These are phyloP conservation scores for Erpobdella octoculata DNA, from an alignment of 2,888 invertebrate genomes.

Conservation along the genomic window DNA sequence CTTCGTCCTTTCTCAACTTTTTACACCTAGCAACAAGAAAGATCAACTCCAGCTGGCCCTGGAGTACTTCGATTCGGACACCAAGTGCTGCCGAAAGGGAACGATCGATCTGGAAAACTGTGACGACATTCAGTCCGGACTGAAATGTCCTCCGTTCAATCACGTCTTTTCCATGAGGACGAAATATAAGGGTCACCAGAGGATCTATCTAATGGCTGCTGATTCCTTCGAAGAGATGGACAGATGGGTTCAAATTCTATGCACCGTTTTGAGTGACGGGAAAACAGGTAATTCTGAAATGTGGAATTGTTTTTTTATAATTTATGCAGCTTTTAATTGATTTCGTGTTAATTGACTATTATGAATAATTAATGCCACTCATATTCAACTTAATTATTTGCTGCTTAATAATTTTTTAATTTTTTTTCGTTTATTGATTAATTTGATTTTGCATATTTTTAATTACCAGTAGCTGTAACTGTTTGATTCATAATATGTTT, in stretches of 20 bases:
- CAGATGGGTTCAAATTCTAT: conserved; percentile 88
- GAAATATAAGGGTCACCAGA: conserved; percentile 56
- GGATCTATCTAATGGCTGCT: conserved; percentile 84
- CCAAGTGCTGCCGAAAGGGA: conserved; percentile 45
- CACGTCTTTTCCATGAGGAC: conserved; percentile 47
- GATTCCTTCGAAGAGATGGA: conserved; percentile 85
- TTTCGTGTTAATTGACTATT: too few species aligned
- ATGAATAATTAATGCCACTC: too few species aligned
- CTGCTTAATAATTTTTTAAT: too few species aligned
- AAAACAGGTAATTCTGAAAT: not conserved
- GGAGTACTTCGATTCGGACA: conserved; percentile 77
- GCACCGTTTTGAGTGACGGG: conserved; percentile 66
- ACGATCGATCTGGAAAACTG: conserved; percentile 81
- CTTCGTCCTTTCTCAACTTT: not conserved
- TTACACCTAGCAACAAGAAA: not conserved
- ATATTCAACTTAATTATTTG: too few species aligned
- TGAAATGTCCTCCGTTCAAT: conserved; percentile 45
- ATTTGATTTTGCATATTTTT: too few species aligned
- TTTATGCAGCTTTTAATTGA: not conserved
- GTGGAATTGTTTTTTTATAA: not conserved
- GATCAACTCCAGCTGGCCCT: conserved; percentile 71
- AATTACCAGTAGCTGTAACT: too few species aligned
- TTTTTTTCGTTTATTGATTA: too few species aligned
- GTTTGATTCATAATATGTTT: too few species aligned
- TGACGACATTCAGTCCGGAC: conserved; percentile 67